Percentiles rank a stretch among this genome's conserved stretches.
These are phyloP conservation scores for Platygyra sinensis DNA, from an alignment of 64 coral and sea anemone species.

Conservation along the genomic window DNA sequence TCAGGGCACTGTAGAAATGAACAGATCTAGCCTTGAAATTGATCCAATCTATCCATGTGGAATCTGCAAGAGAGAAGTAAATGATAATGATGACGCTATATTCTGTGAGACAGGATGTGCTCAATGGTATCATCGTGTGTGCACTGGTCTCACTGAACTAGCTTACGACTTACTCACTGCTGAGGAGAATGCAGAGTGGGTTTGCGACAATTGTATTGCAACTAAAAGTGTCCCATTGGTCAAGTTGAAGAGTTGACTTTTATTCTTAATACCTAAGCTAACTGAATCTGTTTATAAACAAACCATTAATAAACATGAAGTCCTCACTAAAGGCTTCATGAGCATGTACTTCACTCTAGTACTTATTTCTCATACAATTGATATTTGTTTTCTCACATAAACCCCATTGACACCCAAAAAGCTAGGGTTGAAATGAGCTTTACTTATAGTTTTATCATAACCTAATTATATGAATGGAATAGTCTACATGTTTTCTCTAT, in stretches of 20 bases:
- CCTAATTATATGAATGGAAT: too few relatives aligned
- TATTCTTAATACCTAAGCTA: background rate
- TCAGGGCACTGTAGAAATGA: slow-evolving; percentile 22
- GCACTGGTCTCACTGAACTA: slow-evolving; percentile 85
- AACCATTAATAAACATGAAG: background rate
- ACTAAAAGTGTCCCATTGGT: slow-evolving; percentile 93
- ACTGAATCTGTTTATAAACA: background rate
- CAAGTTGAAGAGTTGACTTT: slow-evolving; percentile 80
- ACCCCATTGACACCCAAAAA: too few relatives aligned
- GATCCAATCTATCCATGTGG: slow-evolving; percentile 88
- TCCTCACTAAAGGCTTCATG: background rate
- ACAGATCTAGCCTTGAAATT: slow-evolving; percentile 31
- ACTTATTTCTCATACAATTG: too few relatives aligned
- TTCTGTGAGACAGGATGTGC: slow-evolving; percentile 96
- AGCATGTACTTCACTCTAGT: too few relatives aligned
- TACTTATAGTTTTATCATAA: too few relatives aligned
- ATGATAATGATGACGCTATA: slow-evolving; percentile 98
- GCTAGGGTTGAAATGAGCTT: too few relatives aligned
- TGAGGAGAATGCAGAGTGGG: slow-evolving; percentile 92
- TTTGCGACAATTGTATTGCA: slow-evolving; percentile 91
- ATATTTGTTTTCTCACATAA: too few relatives aligned
- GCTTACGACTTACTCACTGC: slow-evolving; percentile 90
- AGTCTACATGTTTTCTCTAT: too few relatives aligned
- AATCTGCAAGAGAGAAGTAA: slow-evolving; percentile 89
- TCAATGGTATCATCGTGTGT: slow-evolving; percentile 95